phyloP scores from a whole-genome alignment of 2,797 vertebrate genomes.

The Coccyzus lansbergi region DNA sequence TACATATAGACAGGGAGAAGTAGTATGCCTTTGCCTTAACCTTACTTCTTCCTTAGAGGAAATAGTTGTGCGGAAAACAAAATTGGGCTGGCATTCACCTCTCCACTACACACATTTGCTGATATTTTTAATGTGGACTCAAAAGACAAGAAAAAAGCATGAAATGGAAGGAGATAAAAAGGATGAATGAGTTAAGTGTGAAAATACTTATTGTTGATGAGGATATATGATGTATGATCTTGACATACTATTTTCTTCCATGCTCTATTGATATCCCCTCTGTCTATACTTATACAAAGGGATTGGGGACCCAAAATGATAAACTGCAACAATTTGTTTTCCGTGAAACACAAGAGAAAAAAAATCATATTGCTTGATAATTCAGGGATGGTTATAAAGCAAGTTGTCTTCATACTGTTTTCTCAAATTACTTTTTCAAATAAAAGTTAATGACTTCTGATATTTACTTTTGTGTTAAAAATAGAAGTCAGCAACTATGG shows the following conservation, averaged over 20 bases:
- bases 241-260: neutral
- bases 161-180: neutral
- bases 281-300: neutral
- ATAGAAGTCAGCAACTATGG: neutral
- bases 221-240: neutral
- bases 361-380: neutral
- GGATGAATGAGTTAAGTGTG: neutral
- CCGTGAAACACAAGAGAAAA: neutral
- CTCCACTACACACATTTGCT: neutral
- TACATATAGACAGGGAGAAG: neutral
- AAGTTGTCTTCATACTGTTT: neutral
- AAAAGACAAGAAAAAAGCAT: neutral
- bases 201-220: neutral
- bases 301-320: neutral
- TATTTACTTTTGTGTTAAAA: neutral
- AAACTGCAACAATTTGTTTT: neutral
- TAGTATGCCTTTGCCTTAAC: neutral
- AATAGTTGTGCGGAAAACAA: neutral
- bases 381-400: neutral
- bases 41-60: neutral
- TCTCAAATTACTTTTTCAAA: neutral
- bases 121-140: neutral
- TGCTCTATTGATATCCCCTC: neutral
- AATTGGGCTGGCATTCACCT: neutral
- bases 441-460: neutral